Conservation (phyloP, 2,797 vertebrate genomes). For the Leptoclinus maculatus region DNA sequence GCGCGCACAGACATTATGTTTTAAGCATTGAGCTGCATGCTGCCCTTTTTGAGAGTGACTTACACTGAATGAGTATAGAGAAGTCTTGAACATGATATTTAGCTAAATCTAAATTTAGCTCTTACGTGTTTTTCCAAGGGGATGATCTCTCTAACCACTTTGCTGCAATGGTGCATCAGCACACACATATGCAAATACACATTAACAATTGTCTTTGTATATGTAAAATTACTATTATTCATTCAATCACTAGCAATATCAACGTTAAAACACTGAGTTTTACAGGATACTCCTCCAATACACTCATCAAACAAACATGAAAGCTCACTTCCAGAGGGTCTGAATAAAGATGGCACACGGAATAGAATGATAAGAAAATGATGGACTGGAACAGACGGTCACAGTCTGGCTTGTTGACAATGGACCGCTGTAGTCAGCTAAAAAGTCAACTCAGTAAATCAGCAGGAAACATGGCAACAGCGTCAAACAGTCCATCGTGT, state of each 20-base stretch:
- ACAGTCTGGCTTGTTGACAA: constrained; percentile 70
- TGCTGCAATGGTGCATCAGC: background rate
- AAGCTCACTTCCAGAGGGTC: constrained; percentile 38
- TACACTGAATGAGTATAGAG: background rate
- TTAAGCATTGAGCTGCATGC: constrained; percentile 28
- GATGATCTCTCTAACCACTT: background rate
- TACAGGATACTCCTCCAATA: constrained; percentile 16
- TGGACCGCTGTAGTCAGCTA: constrained; percentile 69
- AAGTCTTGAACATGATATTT: constrained; percentile 10
- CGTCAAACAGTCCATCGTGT: constrained; percentile 61
- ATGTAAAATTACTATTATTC: background rate
- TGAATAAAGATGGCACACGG: constrained; percentile 52
- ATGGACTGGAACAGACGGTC: constrained; percentile 68
- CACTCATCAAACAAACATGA: constrained; percentile 34
- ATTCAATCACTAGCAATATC: background rate
- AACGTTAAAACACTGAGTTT: constrained; percentile 8
- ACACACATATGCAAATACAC: background rate
- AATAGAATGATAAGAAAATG: constrained; percentile 39
- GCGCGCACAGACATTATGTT: constrained; percentile 2
- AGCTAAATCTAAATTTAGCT: background rate
- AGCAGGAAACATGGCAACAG: constrained; percentile 71
- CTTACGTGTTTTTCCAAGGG: background rate
- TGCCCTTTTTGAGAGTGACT: constrained; percentile 15
- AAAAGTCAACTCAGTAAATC: constrained; percentile 73
- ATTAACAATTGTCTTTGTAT: background rate